Evolutionary conservation across 2,113 vertebrate genomes (phyloP), one percentile per base, ranked within the genome.

Genomic region (Pterocles gutturalis): DNA sequence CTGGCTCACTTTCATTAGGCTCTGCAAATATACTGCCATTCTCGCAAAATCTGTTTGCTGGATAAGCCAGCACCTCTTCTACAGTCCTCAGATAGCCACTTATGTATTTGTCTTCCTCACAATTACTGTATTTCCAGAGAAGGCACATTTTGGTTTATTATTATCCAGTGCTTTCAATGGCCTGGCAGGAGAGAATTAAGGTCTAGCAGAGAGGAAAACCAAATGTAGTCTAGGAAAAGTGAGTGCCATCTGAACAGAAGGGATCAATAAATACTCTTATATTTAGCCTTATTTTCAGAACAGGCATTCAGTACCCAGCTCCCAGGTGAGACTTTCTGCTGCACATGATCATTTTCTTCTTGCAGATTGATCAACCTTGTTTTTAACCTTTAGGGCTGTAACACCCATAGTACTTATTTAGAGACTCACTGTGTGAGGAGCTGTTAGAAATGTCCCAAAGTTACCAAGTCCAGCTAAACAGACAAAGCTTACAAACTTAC

Each of bases 101-200:
- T 91, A 82, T 1, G 17, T 95, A 29, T 93, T 93, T 90, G 29
- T 72, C 69, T 91, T 83, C 36, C 22, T 92, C 65, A 96, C 89
- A 87, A 67, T 95, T 95, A 82, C 65, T 61, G 49, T 72, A n/a
- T 45, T 84, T 65, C 66, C 86, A 95, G 81, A 65, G 61, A 90
- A 93, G 73, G 43, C 51, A 55, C 46, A 45, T 84, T 94, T 90
- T 91, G 54, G 22, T 89, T 95, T 95, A 61, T 95, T 90, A 83
- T 69, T 87, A 93, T 54, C 69, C 26, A n/a, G 31, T 53, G 45
- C 51, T 83, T 87, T 81, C 80, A 76, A 18, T 65, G 57, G 75
- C 65, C 69, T 82, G 61, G 48, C 38, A 83, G 81, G 51, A 67
- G 71, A 89, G 29, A 96, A 82, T 71, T 89, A 78, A 93, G 66